Evolutionary conservation across 37 sponge, comb jelly and placozoan species (phyloP).

Genomic region (Agelas oroides): DNA sequence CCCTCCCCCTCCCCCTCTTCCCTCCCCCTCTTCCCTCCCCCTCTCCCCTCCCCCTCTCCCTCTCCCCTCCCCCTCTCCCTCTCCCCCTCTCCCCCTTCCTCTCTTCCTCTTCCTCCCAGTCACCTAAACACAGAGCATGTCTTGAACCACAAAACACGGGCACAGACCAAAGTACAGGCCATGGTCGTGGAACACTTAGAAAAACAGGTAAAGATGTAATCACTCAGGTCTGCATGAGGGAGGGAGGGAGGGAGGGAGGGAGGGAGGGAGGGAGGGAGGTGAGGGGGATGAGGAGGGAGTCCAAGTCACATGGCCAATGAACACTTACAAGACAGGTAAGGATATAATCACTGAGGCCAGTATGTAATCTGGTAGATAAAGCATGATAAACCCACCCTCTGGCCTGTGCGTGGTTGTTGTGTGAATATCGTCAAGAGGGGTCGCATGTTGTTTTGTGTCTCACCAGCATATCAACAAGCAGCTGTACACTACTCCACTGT

Average conservation of each 20-base stretch:
- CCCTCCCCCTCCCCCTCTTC: background rate
- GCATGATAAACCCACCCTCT: too few relatives aligned
- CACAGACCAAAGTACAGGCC: conserved; percentile 63
- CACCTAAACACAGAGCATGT: conserved; percentile 57
- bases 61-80: background rate
- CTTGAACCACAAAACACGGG: conserved; percentile 13
- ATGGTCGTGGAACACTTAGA: conserved; percentile 54
- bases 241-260: background rate
- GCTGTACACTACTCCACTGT: too few relatives aligned
- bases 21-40: background rate
- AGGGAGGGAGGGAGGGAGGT: too few relatives aligned
- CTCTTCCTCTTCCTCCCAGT: conserved; percentile 42
- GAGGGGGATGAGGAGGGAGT: too few relatives aligned
- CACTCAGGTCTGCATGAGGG: background rate
- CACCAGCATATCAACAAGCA: too few relatives aligned
- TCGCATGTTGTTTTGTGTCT: too few relatives aligned
- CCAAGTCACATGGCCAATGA: too few relatives aligned
- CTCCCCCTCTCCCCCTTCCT: conserved; percentile 32
- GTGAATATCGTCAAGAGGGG: too few relatives aligned
- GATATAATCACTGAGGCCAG: too few relatives aligned
- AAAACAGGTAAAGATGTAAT: conserved; percentile 35
- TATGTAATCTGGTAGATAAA: too few relatives aligned
- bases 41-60: background rate
- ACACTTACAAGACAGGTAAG: too few relatives aligned
- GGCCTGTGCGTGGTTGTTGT: too few relatives aligned